Percentiles rank a stretch among this genome's conserved stretches.
phyloP scores from a whole-genome alignment of 2,888 invertebrate genomes.

The Hecatera dysodea region DNA sequence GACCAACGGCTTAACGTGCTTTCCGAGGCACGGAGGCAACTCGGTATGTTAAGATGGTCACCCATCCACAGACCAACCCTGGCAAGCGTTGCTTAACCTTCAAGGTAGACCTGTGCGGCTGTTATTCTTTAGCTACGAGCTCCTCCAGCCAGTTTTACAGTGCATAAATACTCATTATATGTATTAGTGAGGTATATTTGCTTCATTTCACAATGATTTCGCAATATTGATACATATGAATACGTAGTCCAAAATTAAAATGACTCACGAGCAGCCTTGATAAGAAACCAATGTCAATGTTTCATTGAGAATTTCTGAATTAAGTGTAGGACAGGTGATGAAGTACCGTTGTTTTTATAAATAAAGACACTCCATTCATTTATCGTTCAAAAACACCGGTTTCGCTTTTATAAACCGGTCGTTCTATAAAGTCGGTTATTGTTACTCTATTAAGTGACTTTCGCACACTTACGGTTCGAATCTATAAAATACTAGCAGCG shows the following conservation, averaged over 20 bases:
- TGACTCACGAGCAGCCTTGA: background rate
- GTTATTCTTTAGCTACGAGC: too few species aligned
- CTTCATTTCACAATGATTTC: conserved; percentile 9
- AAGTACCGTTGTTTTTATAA: background rate
- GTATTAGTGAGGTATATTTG: too few species aligned
- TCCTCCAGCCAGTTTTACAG: too few species aligned
- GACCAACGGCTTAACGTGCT: too few species aligned
- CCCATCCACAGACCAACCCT: too few species aligned
- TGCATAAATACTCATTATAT: too few species aligned
- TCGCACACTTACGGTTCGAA: background rate
- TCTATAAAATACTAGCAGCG: too few species aligned
- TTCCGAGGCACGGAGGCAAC: too few species aligned
- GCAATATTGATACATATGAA: background rate
- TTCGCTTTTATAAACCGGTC: background rate
- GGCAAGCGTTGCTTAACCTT: too few species aligned
- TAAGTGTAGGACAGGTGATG: background rate
- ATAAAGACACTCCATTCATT: background rate
- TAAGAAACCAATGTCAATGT: conserved; percentile 2
- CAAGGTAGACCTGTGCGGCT: too few species aligned
- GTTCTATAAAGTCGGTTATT: background rate
- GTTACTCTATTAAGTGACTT: too few species aligned
- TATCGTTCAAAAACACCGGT: background rate
- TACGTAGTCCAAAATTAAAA: conserved; percentile 13
- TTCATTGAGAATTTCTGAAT: background rate
- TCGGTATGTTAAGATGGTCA: too few species aligned